Evolutionary conservation across 2,888 invertebrate genomes (phyloP), one percentile per base, ranked within the genome.

Genomic region (Ophion costatus): DNA sequence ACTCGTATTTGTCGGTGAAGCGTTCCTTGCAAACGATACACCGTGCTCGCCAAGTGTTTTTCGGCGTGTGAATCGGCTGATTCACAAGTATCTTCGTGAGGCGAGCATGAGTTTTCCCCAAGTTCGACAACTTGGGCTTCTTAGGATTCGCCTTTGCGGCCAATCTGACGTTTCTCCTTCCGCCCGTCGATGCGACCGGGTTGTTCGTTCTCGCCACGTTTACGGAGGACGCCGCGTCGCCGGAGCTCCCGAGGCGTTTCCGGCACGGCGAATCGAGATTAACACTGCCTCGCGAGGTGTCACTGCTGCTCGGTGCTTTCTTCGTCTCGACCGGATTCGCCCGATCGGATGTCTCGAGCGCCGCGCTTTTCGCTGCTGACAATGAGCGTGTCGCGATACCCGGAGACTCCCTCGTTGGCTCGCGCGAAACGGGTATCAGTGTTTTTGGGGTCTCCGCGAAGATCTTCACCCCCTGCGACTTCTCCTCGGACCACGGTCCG

Each of bases 21-120:
- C 29, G 71, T 69, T 80, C 64, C 24, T 82, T 80, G 69, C 87
- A 87, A 63, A 80, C 51, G 11, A 82, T 78, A 51, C 87, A 87
- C 6, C 42, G 42, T 22, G 63, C 61, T 59, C n/a, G 66, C 73
- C 64, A 73, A 0, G 5, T 38, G 5, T 22, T 71, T 70, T 20
- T 71, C 33, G 51, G 51, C 4, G 51, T 51, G 4, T 51, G 17
- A 51, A 14, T 33, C 11, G 57, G 42, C 0, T 57, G 14, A 38
- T 45, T 22, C 9, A 64, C 22, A 4, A 80, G 51, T 0, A 33
- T 51, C 10, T 74, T 75, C 10, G 22, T 59, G 7, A 59, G 11
- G 14, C 69, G 80, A 17, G 80, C 22, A 75, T 67, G 20, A n/a
- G 10, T 59, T 56, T 42, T 80, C 22, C 61, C 33, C 0, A 74